phyloP scores from a whole-genome alignment of 2,797 vertebrate species.

The Heteromormyrus szaboi region DNA sequence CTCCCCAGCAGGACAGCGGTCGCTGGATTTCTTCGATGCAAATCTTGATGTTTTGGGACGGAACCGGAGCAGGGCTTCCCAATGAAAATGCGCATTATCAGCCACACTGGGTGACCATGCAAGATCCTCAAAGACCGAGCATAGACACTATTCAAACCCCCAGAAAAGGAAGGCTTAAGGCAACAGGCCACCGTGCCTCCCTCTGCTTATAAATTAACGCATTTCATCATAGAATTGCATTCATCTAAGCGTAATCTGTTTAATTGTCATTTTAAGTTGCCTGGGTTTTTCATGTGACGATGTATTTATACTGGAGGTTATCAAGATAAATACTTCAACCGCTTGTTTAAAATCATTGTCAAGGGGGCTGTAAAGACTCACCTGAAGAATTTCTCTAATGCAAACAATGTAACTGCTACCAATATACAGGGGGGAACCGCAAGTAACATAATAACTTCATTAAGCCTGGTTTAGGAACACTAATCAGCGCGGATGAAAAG shows the following conservation, averaged over 20 bases:
- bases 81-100: background rate
- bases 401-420: background rate
- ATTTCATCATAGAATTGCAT: background rate
- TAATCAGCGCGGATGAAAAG: background rate
- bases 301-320: constrained; percentile 2
- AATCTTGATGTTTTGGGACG: background rate
- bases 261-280: background rate
- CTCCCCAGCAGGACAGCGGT: background rate
- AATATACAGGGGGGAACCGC: background rate
- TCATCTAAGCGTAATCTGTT: background rate
- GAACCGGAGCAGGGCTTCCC: background rate
- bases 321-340: background rate
- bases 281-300: background rate
- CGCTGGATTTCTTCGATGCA: background rate
- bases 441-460: constrained; percentile 2
- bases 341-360: constrained; percentile 11
- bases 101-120: background rate
- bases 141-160: background rate
- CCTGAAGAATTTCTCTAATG: background rate
- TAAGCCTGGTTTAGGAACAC: background rate
- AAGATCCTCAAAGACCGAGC: background rate
- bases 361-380: background rate
- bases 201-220: background rate
- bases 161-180: background rate
- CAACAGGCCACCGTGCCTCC: background rate